Conservation (phyloP, 2,797 vertebrate species). For the Arnoldichthys spilopterus region DNA sequence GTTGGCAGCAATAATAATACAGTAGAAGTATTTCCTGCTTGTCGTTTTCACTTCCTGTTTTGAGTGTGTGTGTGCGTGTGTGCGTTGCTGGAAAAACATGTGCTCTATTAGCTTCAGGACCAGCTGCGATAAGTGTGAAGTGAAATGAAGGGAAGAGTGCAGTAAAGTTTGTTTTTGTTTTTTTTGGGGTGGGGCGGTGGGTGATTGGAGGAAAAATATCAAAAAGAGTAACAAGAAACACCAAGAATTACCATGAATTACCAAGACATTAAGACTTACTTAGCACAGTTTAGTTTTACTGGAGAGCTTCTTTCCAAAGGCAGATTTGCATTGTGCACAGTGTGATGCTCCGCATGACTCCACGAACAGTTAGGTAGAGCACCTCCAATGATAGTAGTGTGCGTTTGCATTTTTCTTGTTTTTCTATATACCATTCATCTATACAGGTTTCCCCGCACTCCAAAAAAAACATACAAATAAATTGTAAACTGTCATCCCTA, state of each 20-base stretch:
- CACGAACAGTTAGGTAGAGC: not conserved
- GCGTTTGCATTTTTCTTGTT: not conserved
- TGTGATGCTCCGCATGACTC: not conserved
- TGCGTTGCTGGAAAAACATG: constrained; percentile 75
- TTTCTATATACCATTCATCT: no score
- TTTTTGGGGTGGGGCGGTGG: not conserved
- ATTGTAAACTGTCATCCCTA: no score
- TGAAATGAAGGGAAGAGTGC: not conserved
- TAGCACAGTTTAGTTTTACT: not conserved
- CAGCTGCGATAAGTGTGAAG: constrained; percentile 61
- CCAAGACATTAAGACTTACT: not conserved
- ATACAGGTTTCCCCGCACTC: no score
- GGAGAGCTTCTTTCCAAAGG: not conserved
- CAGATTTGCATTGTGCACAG: not conserved
- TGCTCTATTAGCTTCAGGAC: constrained; percentile 69
- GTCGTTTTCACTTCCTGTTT: constrained; percentile 87
- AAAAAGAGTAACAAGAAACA: not conserved
- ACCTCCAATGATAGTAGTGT: not conserved
- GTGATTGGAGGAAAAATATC: not conserved
- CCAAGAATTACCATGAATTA: not conserved
- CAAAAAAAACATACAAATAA: no score
- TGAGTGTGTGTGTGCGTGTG: constrained; percentile 61
- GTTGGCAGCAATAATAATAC: constrained; percentile 71
- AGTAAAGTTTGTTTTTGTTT: no score
- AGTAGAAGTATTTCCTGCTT: constrained; percentile 85